A percentile compares a stretch with the other conserved stretches of the same genome.
These are phyloP conservation scores for Amphipoea lucens DNA, from an alignment of 2,888 invertebrate species.

Conservation along the genomic window DNA sequence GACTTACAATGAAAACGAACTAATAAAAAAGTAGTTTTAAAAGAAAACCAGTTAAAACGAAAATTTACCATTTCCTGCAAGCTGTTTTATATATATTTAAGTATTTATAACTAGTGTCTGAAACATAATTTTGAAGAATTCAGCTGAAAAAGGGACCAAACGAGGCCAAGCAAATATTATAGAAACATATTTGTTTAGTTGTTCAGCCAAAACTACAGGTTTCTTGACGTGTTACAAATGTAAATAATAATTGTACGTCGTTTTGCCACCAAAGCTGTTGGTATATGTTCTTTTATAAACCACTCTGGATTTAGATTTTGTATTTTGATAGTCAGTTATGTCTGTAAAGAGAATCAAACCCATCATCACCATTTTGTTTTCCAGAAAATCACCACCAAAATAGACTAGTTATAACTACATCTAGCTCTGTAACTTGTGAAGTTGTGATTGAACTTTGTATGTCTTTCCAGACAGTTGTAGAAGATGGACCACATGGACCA, in stretches of 20 bases:
- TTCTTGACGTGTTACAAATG: not conserved
- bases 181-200: conserved; percentile 2
- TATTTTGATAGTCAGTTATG: not conserved
- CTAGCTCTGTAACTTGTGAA: not conserved
- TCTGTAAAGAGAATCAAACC: not conserved
- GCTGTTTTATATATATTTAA: not conserved
- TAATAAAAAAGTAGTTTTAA: not conserved
- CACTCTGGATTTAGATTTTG: not conserved
- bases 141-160: not conserved
- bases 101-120: conserved; percentile 1
- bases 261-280: not conserved
- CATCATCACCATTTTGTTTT: not conserved
- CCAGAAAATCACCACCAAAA: not conserved
- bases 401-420: not conserved
- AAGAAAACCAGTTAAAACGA: not conserved
- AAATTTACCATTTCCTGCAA: not conserved
- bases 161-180: not conserved
- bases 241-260: not conserved
- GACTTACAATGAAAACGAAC: not conserved
- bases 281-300: not conserved
- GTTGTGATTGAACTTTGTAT: not conserved
- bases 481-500: conserved; percentile 64
- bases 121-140: not conserved
- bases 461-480: conserved; percentile 40
- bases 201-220: not conserved